A percentile compares a stretch with the other conserved stretches of the same genome.
Conservation (phyloP, 2,113 vertebrate species). For the Conger conger region DNA sequence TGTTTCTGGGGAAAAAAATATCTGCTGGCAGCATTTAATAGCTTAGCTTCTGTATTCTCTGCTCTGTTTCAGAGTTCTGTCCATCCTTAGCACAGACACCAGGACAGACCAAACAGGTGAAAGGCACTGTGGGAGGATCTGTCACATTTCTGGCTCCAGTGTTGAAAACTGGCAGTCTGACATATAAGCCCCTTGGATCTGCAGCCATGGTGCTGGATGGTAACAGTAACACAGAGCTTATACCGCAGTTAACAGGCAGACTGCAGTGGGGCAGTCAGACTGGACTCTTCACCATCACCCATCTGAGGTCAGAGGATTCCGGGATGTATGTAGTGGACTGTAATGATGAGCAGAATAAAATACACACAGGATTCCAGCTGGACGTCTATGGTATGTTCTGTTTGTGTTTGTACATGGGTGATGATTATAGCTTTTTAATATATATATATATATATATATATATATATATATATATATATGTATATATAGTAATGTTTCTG, state of each 20-base stretch:
- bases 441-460: not conserved
- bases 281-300: conserved; percentile 19
- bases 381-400: conserved; percentile 10
- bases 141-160: not conserved
- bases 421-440: not conserved
- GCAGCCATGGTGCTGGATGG: not conserved
- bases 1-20: too few relatives aligned
- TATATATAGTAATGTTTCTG: too few relatives aligned
- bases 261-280: conserved; percentile 15
- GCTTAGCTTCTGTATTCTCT: too few relatives aligned
- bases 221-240: not conserved
- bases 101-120: not conserved
- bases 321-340: conserved; percentile 18
- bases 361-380: conserved; percentile 7
- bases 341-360: not conserved
- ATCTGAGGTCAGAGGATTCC: conserved; percentile 6
- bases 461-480: not conserved
- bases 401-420: not conserved
- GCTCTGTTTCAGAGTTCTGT: not conserved
- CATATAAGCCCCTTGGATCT: not conserved
- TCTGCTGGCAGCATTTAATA: too few relatives aligned
- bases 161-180: not conserved
- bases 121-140: conserved; percentile 7
- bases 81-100: not conserved
- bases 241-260: not conserved